Conservation (phyloP, 2,797 vertebrate genomes). For the Myripristis murdjan region DNA sequence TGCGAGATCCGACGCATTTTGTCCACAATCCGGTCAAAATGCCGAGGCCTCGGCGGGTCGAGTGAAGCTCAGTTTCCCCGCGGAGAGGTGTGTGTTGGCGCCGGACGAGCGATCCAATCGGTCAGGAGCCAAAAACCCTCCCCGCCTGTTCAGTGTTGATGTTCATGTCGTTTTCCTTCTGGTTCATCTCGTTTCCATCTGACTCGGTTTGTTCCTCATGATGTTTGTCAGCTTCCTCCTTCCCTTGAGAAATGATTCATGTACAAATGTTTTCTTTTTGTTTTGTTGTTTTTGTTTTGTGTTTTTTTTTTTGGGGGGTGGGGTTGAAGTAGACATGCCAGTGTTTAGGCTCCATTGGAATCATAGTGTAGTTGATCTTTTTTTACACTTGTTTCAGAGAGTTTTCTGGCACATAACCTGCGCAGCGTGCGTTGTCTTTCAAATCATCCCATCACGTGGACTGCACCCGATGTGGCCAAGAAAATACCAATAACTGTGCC, state of each 20-base stretch:
- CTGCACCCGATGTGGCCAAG: conserved; percentile 62
- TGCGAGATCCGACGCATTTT: too few species aligned
- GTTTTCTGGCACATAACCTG: conserved; percentile 58
- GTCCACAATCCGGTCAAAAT: too few species aligned
- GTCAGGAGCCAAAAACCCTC: conserved; percentile 10
- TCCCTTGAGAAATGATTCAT: conserved; percentile 50
- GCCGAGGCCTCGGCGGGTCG: too few species aligned
- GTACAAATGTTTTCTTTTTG: conserved; percentile 47
- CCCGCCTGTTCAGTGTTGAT: not conserved
- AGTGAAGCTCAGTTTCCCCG: not conserved
- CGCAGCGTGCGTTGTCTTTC: conserved; percentile 29
- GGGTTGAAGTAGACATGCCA: conserved; percentile 19
- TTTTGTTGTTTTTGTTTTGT: conserved; percentile 1
- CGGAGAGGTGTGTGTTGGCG: not conserved
- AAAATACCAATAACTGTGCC: conserved; percentile 64
- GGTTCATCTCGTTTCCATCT: conserved; percentile 25
- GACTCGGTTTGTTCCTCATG: conserved; percentile 34
- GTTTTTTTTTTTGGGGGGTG: not conserved
- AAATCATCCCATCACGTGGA: conserved; percentile 55
- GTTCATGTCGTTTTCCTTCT: not conserved
- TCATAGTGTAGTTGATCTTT: conserved; percentile 24
- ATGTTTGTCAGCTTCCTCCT: conserved; percentile 21
- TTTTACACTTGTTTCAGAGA: conserved; percentile 22
- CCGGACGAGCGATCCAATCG: conserved; percentile 14
- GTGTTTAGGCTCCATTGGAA: conserved; percentile 56